Percentiles rank a stretch among this genome's conserved stretches.
These are phyloP conservation scores for Penaeus chinensis DNA, from an alignment of 1,140 invertebrate genomes.

Conservation along the genomic window DNA sequence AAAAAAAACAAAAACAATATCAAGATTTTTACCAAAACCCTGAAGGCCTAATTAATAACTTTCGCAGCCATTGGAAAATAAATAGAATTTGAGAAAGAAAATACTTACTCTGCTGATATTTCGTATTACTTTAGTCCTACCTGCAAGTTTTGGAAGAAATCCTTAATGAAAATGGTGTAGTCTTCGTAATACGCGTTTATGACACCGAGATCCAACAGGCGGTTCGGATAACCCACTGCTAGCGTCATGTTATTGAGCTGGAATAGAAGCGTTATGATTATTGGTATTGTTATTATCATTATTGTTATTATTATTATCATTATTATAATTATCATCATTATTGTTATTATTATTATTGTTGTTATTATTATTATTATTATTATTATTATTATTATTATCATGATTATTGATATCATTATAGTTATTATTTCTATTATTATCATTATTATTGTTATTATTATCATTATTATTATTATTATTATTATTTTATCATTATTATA, in stretches of 20 bases:
- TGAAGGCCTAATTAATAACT: not conserved
- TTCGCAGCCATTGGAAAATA: not conserved
- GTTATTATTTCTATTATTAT: too few species aligned
- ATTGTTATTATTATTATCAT: not conserved
- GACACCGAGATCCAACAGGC: conserved; percentile 67
- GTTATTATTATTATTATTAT: too few species aligned
- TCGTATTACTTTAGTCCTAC: conserved; percentile 60
- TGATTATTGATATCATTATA: too few species aligned
- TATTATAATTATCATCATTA: too few species aligned
- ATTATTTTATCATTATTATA: too few species aligned
- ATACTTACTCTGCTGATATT: too few species aligned
- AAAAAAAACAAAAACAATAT: too few species aligned
- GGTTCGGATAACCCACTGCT: conserved; percentile 72
- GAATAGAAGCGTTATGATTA: conserved; percentile 63
- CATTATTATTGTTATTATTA: too few species aligned
- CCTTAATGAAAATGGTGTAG: conserved; percentile 70
- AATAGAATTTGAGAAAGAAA: too few species aligned
- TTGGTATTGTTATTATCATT: conserved; percentile 38
- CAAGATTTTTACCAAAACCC: not conserved
- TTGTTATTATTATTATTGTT: too few species aligned
- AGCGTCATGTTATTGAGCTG: conserved; percentile 70
- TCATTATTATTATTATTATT: too few species aligned
- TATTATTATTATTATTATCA: too few species aligned
- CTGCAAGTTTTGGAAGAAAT: conserved; percentile 71
- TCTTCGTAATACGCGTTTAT: conserved; percentile 70